Evolutionary conservation across 2,888 invertebrate genomes (phyloP).

Genomic region (Galerucella nymphaeae): DNA sequence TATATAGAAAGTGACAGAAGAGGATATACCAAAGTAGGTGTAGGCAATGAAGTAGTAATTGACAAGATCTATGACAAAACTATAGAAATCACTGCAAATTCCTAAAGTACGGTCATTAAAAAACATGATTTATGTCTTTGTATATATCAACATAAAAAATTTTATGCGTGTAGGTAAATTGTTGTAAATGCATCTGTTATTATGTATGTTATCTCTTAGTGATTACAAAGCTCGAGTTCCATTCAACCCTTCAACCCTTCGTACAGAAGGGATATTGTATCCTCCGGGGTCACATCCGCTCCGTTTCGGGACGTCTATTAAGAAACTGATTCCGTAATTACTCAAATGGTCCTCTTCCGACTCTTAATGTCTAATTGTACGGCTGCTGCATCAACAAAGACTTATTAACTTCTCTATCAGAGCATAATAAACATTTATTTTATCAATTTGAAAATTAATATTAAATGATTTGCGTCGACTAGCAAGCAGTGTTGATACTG

Average conservation of each 20-base stretch:
- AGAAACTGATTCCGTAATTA: constrained; percentile 60
- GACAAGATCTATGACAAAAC: no score
- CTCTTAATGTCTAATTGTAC: constrained; percentile 51
- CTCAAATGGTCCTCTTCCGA: constrained; percentile 55
- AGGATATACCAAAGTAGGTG: no score
- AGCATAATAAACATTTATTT: background rate
- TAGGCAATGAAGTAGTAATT: no score
- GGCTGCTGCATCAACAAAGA: constrained; percentile 4
- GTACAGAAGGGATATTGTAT: constrained; percentile 49
- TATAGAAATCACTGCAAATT: no score
- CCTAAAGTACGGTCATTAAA: no score
- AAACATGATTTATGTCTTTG: no score
- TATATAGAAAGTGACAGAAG: no score
- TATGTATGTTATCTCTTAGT: constrained; percentile 36
- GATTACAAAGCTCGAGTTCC: constrained; percentile 41
- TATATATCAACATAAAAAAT: background rate
- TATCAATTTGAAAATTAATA: background rate
- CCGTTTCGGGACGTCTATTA: constrained; percentile 58
- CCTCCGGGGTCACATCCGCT: constrained; percentile 55
- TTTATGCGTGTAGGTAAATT: constrained; percentile 26
- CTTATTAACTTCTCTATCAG: background rate
- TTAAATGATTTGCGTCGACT: no score
- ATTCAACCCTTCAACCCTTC: constrained; percentile 53
- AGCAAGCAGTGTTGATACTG: no score
- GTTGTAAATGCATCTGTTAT: constrained; percentile 5